Base-by-base conservation (phyloP, 2,113 vertebrate genomes). In the Callionymus lyra region DNA sequence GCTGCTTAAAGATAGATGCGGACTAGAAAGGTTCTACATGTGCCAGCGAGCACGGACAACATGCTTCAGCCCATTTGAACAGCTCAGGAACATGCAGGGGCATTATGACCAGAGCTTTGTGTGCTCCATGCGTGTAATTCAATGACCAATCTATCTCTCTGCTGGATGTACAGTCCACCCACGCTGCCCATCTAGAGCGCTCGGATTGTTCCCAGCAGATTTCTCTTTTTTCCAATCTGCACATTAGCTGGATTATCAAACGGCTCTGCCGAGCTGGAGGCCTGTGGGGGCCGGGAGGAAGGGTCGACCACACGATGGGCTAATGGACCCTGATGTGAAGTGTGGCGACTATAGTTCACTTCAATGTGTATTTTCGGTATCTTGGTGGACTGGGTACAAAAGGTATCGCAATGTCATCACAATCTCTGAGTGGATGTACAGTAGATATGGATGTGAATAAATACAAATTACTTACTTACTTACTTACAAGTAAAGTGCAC, bases 161-260 rank as follows among this genome's bases (percentile, higher is more conserved):
- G 16, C 63, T 6, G 39, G 47, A 16, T 40, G 50, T 65, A 71
- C 44, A 63, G 41, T 42, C 67, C 72, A 70, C 64, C 65, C 65
- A 65, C 79, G 66, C 38, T 32, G 44, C 73, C 47, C 53, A 70
- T 66, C 57, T 62, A 38, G 34, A 16, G 49, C 17, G 19, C 39
- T 68, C 51, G 34, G 39, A 70, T 65, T 59, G 50, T 65, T 77
- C 57, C 68, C 65, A 47, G 37, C 59, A 66, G 68, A 62, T 57
- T 59, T 33, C 62, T 10, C 4, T n/a, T 14, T 39, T 38, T 10
- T 15, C n/a, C 21, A 36, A 58, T 46, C 37, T 42, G 32, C 8
- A 21, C 50, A 54, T 73, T 62, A 74, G 74, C 31, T 64, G 50
- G 58, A 68, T 82, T 77, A 72, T 63, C 68, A 66, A 68, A 70